phyloP scores from a whole-genome alignment of 2,888 invertebrate genomes.

The Rhabditoides inermis region DNA sequence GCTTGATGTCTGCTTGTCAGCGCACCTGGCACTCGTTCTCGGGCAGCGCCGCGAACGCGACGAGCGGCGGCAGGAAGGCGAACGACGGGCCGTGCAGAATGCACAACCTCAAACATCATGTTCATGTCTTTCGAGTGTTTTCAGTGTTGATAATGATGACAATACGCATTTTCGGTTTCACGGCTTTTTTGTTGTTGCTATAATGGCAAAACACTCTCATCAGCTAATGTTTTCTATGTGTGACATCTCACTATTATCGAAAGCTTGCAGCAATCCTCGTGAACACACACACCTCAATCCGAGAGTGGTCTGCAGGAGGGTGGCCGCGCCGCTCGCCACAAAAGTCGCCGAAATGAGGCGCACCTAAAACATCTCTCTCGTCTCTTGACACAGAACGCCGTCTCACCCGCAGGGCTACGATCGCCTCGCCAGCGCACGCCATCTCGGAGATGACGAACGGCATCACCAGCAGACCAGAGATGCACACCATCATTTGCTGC shows the following conservation, averaged over 20 bases:
- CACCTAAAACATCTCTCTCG: slow-evolving; percentile 11
- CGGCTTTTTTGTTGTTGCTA: too few relatives aligned
- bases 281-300: slow-evolving; percentile 24
- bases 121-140: too few relatives aligned
- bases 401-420: slow-evolving; percentile 30
- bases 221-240: too few relatives aligned
- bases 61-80: slow-evolving; percentile 44
- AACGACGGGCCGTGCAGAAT: slow-evolving; percentile 49
- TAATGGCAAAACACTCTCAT: too few relatives aligned
- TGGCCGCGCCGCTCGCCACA: slow-evolving; percentile 39
- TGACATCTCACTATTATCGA: too few relatives aligned
- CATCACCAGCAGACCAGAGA: slow-evolving; percentile 40
- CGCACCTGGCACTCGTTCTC: slow-evolving; percentile 21
- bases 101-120: slow-evolving; percentile 33
- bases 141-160: too few relatives aligned
- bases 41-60: slow-evolving; percentile 27
- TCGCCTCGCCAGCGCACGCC: slow-evolving; percentile 37
- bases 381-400: slow-evolving; percentile 11
- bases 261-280: background rate
- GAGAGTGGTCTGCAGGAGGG: slow-evolving; percentile 41
- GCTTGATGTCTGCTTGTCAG: slow-evolving; percentile 8
- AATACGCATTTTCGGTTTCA: too few relatives aligned
- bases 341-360: slow-evolving; percentile 43
- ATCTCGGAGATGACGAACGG: slow-evolving; percentile 38
- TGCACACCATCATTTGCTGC: slow-evolving; percentile 44